A percentile compares a stretch with the other conserved stretches of the same genome.
phyloP scores from a whole-genome alignment of 2,888 invertebrate genomes.

The Drosophila yooni region DNA sequence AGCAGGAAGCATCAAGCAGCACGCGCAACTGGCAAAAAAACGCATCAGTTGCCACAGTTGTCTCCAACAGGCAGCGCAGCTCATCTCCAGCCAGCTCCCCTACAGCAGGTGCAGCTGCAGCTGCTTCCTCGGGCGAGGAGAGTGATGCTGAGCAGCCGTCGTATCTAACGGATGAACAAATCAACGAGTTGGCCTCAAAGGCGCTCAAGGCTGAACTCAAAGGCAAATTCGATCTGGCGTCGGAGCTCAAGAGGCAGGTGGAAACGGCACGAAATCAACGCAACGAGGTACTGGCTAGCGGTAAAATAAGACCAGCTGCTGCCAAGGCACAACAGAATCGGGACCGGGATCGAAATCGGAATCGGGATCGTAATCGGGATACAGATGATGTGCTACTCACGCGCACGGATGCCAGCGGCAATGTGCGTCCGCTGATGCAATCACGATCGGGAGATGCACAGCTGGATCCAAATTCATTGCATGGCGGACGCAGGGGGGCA shows the following conservation, averaged over 20 bases:
- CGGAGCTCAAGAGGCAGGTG: conserved; percentile 90
- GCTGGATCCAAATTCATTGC: conserved; percentile 22
- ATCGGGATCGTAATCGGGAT: conserved; percentile 45
- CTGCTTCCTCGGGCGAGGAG: conserved; percentile 1
- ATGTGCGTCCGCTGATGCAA: conserved; percentile 87
- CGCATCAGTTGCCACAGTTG: not conserved
- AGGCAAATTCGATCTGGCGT: conserved; percentile 90
- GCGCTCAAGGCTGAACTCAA: conserved; percentile 97
- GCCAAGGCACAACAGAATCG: conserved; percentile 20
- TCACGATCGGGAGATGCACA: conserved; percentile 38
- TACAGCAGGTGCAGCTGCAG: conserved; percentile 17
- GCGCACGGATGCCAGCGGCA: conserved; percentile 89
- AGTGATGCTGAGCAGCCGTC: not conserved
- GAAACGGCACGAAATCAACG: conserved; percentile 88
- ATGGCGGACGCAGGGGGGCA: conserved; percentile 50
- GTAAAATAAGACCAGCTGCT: conserved; percentile 8
- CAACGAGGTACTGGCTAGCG: conserved; percentile 50
- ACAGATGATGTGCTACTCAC: conserved; percentile 87
- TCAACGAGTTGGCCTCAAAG: conserved; percentile 96
- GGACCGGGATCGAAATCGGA: not conserved
- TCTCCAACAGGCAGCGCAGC: not conserved
- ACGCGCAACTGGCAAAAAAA: conserved; percentile 52
- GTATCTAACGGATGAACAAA: conserved; percentile 90
- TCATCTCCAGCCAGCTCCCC: conserved; percentile 17
- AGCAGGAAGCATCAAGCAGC: conserved; percentile 5